phyloP scores from a whole-genome alignment of 2,888 invertebrate genomes.

The Caenorhabditis wallacei region DNA sequence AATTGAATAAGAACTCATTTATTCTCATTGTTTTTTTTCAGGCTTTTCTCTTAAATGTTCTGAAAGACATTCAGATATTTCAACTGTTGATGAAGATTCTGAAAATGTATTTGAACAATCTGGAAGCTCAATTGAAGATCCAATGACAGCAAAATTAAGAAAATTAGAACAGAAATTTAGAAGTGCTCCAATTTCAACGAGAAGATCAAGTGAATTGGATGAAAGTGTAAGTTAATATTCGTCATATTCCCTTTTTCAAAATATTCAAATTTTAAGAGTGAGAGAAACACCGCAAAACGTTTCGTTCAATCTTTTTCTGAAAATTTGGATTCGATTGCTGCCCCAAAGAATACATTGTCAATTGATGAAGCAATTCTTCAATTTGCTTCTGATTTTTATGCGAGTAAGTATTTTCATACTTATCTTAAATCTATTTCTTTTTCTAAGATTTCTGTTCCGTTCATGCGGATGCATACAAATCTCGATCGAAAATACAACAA shows the following conservation, averaged over 20 bases:
- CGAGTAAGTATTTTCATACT: slow-evolving; percentile 60
- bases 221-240: slow-evolving; percentile 49
- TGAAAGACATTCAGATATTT: slow-evolving; percentile 43
- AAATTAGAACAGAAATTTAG: slow-evolving; percentile 66
- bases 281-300: slow-evolving; percentile 69
- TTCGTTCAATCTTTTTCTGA: slow-evolving; percentile 67
- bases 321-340: slow-evolving; percentile 58
- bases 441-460: slow-evolving; percentile 59
- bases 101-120: slow-evolving; percentile 64
- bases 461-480: slow-evolving; percentile 74
- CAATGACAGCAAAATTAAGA: slow-evolving; percentile 65
- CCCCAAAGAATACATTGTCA: slow-evolving; percentile 58
- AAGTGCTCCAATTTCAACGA: slow-evolving; percentile 23
- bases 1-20: not conserved
- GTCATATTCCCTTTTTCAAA: too few species aligned
- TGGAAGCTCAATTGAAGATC: slow-evolving; percentile 20
- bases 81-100: slow-evolving; percentile 38
- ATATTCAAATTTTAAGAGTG: slow-evolving; percentile 63
- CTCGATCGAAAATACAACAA: slow-evolving; percentile 72
- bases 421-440: not conserved
- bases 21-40: not conserved
- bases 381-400: slow-evolving; percentile 73
- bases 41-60: slow-evolving; percentile 39
- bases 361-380: slow-evolving; percentile 74
- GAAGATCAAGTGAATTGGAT: slow-evolving; percentile 61